These are phyloP conservation scores for Pygoscelis antarcticus DNA, from an alignment of 2,113 vertebrate genomes.

Conservation along the genomic window DNA sequence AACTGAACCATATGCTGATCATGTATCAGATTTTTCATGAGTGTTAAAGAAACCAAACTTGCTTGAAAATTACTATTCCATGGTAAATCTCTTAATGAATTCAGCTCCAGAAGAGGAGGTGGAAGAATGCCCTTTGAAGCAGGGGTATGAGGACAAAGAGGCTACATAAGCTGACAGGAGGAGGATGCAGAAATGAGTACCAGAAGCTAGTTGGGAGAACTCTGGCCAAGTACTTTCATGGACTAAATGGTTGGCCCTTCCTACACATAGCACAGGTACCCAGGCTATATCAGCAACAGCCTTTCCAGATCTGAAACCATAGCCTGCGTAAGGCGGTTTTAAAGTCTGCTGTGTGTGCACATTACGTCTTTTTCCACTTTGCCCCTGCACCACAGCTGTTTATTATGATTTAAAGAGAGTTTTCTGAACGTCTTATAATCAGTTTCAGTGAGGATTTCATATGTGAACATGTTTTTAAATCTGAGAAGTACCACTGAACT, in stretches of 20 bases:
- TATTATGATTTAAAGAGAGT: neutral
- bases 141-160: neutral
- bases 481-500: neutral
- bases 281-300: neutral
- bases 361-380: neutral
- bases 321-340: neutral
- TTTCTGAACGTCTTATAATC: neutral
- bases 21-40: neutral
- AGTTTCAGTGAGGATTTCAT: neutral
- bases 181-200: neutral
- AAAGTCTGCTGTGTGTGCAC: neutral
- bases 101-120: neutral
- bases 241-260: neutral
- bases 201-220: neutral
- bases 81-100: neutral
- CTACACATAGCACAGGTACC: neutral
- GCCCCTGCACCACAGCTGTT: neutral
- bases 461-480: neutral
- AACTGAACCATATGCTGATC: neutral
- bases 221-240: neutral
- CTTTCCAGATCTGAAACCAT: neutral
- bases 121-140: neutral
- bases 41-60: neutral
- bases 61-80: neutral
- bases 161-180: neutral